These are phyloP conservation scores for Boulengeromyrus knoepffleri DNA, from an alignment of 2,113 vertebrate genomes.

Conservation along the genomic window DNA sequence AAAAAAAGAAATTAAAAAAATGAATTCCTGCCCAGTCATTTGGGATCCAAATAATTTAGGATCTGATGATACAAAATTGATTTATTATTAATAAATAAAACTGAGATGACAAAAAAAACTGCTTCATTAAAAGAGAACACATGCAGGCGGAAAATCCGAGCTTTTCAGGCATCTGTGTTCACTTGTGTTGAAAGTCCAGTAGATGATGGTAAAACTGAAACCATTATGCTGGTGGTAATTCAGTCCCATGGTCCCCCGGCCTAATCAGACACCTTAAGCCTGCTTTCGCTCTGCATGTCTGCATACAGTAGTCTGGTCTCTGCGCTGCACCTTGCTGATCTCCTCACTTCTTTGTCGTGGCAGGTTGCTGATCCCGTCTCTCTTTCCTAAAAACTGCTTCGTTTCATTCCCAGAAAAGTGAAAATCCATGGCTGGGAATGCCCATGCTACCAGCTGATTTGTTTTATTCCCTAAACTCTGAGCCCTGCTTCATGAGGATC, in stretches of 20 bases:
- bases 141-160: not conserved
- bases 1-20: not conserved
- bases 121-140: not conserved
- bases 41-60: not conserved
- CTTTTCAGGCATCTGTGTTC: not conserved
- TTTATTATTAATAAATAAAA: not conserved
- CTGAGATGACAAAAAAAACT: not conserved
- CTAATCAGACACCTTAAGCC: not conserved
- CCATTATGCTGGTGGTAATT: not conserved
- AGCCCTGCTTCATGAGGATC: constrained; percentile 4
- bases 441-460: constrained; percentile 31
- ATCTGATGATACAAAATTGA: not conserved
- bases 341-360: constrained; percentile 16
- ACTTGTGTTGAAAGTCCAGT: not conserved
- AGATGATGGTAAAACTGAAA: not conserved
- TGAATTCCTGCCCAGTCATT: not conserved
- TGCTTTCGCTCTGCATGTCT: not conserved
- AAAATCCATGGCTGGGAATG: constrained; percentile 28
- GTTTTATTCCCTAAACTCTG: constrained; percentile 23
- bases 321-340: constrained; percentile 22
- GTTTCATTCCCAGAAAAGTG: constrained; percentile 23
- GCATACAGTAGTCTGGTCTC: constrained; percentile 20
- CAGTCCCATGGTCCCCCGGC: not conserved
- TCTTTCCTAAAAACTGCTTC: constrained; percentile 13
- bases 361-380: constrained; percentile 14